phyloP scores from a whole-genome alignment of 1,140 invertebrate genomes.

The Megathymus violae region DNA sequence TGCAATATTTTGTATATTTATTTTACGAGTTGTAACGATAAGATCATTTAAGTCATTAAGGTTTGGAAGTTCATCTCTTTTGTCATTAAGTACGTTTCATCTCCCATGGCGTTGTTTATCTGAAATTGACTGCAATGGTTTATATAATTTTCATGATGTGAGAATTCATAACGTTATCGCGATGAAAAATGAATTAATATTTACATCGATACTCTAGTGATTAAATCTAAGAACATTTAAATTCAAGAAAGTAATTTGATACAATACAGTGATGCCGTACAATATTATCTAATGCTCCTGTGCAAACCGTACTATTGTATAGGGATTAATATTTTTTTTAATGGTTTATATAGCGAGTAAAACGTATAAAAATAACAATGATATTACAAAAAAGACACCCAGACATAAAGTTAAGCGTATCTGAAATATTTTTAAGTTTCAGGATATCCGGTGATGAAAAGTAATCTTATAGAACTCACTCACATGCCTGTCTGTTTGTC shows the following conservation, averaged over 20 bases:
- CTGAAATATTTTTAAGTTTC: no score
- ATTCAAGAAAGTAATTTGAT: constrained; percentile 15
- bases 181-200: constrained; percentile 71
- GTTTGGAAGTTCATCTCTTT: constrained; percentile 37
- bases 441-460: no score
- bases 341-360: neutral
- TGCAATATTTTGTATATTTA: no score
- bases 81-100: constrained; percentile 62
- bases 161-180: constrained; percentile 70
- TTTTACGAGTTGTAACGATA: no score
- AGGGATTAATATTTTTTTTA: neutral
- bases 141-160: constrained; percentile 65
- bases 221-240: constrained; percentile 49
- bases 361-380: no score
- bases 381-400: neutral
- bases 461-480: no score
- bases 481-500: no score
- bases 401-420: no score
- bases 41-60: neutral
- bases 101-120: constrained; percentile 71
- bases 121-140: constrained; percentile 57
- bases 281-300: neutral
- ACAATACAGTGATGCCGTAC: neutral
- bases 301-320: neutral
- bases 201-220: constrained; percentile 58